Percentiles rank a stretch among this genome's conserved stretches.
These are phyloP conservation scores for Dromius quadrimaculatus DNA, from an alignment of 2,888 invertebrate species.

Conservation along the genomic window DNA sequence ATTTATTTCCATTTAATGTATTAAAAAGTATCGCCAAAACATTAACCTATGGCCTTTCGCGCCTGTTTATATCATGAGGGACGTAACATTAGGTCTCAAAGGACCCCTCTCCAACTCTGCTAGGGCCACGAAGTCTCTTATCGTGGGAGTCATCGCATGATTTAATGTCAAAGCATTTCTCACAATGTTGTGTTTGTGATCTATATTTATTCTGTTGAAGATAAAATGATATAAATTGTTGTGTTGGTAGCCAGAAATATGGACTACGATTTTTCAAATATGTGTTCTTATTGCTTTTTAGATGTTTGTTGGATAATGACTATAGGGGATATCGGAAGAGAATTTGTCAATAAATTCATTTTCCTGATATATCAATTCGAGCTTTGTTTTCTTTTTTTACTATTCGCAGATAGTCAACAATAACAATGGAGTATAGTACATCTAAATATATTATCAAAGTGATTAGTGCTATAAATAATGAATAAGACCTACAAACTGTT, in stretches of 20 bases:
- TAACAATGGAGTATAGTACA: not conserved
- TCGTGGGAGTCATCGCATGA: slow-evolving; percentile 16
- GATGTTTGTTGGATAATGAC: not conserved
- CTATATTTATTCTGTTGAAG: slow-evolving; percentile 40
- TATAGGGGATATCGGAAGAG: not conserved
- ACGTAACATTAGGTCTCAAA: not conserved
- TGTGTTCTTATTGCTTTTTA: slow-evolving; percentile 5
- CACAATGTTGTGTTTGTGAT: slow-evolving; percentile 43
- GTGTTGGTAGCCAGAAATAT: slow-evolving; percentile 19
- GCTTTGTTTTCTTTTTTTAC: too few species aligned
- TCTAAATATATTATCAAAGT: slow-evolving; percentile 6
- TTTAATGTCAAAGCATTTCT: slow-evolving; percentile 39
- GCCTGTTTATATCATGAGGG: not conserved
- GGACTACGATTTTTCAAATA: slow-evolving; percentile 36
- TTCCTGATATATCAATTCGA: too few species aligned
- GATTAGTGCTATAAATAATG: slow-evolving; percentile 24
- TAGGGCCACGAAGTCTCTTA: slow-evolving; percentile 16
- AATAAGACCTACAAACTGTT: not conserved
- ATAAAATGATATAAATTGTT: slow-evolving; percentile 44
- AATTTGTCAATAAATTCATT: slow-evolving; percentile 20
- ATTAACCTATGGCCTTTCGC: not conserved
- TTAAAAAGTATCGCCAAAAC: not conserved
- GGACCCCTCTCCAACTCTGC: not conserved
- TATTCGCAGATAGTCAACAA: too few species aligned
- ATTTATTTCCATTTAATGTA: not conserved